phyloP scores from a whole-genome alignment of 64 coral and sea anemone species.

The Platygyra sinensis region DNA sequence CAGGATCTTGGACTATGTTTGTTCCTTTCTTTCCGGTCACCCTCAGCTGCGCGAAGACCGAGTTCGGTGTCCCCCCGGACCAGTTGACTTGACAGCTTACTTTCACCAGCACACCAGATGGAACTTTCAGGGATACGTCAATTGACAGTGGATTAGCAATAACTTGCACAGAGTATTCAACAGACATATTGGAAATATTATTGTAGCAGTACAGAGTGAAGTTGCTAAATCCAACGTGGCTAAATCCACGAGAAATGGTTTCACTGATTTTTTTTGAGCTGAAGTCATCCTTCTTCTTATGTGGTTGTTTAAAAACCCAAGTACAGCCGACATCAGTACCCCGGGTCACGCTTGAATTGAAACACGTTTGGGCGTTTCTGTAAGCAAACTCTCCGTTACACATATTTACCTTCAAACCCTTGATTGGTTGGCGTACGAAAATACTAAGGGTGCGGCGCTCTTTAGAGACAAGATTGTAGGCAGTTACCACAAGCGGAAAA shows the following conservation, averaged over 20 bases:
- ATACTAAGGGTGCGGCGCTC: background rate
- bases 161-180: background rate
- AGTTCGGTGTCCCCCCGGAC: background rate
- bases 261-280: background rate
- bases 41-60: constrained; percentile 6
- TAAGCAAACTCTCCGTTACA: constrained; percentile 42
- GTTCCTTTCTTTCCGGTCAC: constrained; percentile 26
- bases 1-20: background rate
- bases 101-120: background rate
- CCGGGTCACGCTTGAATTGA: background rate
- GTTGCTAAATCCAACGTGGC: background rate
- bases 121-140: background rate
- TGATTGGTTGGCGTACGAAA: constrained; percentile 1
- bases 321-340: constrained; percentile 1
- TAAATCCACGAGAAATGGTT: background rate
- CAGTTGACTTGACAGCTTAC: constrained; percentile 29
- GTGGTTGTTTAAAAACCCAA: constrained; percentile 13
- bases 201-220: constrained; percentile 27
- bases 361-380: constrained; percentile 2
- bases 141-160: constrained; percentile 41
- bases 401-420: constrained; percentile 1
- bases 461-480: constrained; percentile 30
- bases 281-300: no score
- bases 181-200: background rate
- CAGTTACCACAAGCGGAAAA: background rate